Conservation (phyloP, 1,140 invertebrate genomes). For the Holcopasites calliopsidis region DNA sequence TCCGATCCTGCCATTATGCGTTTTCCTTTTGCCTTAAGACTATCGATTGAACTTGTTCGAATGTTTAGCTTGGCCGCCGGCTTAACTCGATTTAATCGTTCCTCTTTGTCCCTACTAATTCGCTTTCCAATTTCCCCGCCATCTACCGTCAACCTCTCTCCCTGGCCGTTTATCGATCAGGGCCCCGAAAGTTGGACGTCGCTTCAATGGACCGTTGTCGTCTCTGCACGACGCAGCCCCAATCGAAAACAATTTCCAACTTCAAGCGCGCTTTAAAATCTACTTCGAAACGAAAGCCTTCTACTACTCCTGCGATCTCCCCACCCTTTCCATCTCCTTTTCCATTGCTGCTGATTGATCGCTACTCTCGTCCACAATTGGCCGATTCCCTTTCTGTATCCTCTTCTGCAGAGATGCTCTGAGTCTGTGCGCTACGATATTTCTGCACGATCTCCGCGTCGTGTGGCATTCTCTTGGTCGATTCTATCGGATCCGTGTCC, state of each 20-base stretch:
- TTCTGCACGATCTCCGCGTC: too few species aligned
- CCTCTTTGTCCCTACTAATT: constrained; percentile 22
- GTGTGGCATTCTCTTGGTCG: background rate
- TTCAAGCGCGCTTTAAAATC: background rate
- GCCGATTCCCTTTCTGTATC: background rate
- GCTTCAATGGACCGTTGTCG: background rate
- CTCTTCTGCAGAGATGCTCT: background rate
- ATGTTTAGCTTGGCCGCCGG: background rate
- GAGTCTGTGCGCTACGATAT: background rate
- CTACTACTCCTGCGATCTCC: background rate
- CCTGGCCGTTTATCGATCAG: constrained; percentile 11
- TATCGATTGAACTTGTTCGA: background rate
- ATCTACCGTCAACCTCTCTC: too few species aligned
- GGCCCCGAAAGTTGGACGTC: constrained; percentile 10
- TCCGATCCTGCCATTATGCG: background rate
- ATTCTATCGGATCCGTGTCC: background rate
- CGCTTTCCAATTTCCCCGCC: constrained; percentile 17
- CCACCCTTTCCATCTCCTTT: background rate
- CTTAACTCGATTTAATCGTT: background rate
- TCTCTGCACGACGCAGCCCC: background rate
- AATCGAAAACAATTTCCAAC: background rate
- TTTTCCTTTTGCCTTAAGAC: too few species aligned
- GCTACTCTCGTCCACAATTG: background rate
- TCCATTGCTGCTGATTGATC: background rate
- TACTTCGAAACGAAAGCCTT: background rate